Conservation (phyloP, 2,113 vertebrate species). For the Motacilla alba region DNA sequence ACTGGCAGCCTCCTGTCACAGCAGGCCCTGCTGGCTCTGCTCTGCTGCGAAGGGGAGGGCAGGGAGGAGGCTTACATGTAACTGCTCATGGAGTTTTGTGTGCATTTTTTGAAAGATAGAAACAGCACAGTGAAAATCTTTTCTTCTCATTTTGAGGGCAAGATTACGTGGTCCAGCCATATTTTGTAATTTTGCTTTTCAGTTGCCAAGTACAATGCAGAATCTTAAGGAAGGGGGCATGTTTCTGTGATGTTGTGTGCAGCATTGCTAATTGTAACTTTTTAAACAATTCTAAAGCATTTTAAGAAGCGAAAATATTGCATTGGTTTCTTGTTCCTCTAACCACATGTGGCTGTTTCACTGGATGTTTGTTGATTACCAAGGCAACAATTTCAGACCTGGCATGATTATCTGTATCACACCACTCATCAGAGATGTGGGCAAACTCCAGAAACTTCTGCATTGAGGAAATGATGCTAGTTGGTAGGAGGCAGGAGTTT, state of each 20-base stretch:
- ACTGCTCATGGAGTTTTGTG: not conserved
- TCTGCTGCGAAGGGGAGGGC: not conserved
- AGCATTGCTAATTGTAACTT: not conserved
- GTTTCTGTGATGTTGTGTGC: not conserved
- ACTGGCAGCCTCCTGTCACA: not conserved
- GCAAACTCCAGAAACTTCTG: conserved; percentile 28
- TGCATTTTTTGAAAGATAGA: not conserved
- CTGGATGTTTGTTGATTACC: not conserved
- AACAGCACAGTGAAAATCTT: not conserved
- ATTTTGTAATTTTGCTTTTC: not conserved
- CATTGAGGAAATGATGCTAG: not conserved
- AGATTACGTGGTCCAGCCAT: not conserved
- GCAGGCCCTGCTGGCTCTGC: not conserved
- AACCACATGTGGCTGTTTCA: not conserved
- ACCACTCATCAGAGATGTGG: conserved; percentile 17
- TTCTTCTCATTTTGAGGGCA: not conserved
- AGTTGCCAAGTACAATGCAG: not conserved
- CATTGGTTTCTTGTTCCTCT: not conserved
- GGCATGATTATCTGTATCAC: conserved; percentile 30
- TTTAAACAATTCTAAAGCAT: not conserved
- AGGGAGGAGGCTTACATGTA: not conserved
- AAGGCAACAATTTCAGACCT: conserved; percentile 10
- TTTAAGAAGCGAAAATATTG: not conserved
- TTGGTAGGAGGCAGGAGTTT: conserved; percentile 18
- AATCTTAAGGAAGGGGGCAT: not conserved